phyloP scores from a whole-genome alignment of 1,140 invertebrate genomes.

The Reticulitermes speratus region DNA sequence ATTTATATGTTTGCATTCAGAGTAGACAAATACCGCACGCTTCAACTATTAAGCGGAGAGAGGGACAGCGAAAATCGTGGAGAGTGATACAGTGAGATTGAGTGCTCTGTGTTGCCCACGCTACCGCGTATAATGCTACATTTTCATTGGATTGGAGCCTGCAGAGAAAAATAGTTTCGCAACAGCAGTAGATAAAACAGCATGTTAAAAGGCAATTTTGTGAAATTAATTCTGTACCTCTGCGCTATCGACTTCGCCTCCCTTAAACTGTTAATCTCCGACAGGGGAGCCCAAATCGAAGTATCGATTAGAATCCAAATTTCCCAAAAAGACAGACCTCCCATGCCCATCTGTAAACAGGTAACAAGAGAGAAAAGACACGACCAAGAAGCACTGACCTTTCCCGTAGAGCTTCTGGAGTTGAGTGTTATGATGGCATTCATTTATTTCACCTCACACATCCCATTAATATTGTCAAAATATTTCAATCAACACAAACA shows the following conservation, averaged over 20 bases:
- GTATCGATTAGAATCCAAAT: too few relatives aligned
- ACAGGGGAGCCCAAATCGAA: not conserved
- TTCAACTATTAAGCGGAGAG: not conserved
- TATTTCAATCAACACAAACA: too few relatives aligned
- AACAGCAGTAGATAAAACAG: not conserved
- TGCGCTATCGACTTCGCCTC: not conserved
- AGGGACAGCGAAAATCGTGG: not conserved
- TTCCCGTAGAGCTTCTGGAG: too few relatives aligned
- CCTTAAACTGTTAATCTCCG: not conserved
- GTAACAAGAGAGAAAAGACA: too few relatives aligned
- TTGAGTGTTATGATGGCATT: too few relatives aligned
- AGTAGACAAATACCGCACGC: too few relatives aligned
- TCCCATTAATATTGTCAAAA: too few relatives aligned
- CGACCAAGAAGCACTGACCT: too few relatives aligned
- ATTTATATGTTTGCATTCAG: too few relatives aligned
- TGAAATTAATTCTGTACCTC: not conserved
- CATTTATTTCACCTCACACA: too few relatives aligned
- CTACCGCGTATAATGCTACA: not conserved
- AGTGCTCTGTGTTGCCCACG: not conserved
- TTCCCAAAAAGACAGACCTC: too few relatives aligned
- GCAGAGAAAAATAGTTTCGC: not conserved
- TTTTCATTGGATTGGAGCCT: not conserved
- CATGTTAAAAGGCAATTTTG: constrained; percentile 3
- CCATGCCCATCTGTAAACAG: too few relatives aligned
- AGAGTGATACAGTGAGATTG: not conserved